Evolutionary conservation across 2,113 vertebrate species (phyloP).

Genomic region (Tyto alba): DNA sequence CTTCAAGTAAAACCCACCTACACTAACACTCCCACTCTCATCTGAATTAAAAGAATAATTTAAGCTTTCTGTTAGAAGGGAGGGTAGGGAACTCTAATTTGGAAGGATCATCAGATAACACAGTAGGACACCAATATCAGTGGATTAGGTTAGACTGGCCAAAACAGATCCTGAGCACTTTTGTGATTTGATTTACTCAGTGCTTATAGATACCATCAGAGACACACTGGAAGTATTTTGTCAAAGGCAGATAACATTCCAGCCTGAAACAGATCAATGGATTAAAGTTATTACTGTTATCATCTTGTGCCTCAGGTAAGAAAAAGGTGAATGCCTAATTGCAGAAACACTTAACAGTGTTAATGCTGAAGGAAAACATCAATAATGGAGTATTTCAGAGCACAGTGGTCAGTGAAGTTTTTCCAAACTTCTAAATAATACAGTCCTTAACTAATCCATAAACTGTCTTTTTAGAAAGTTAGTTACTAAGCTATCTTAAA

Average conservation of each 20-base stretch:
- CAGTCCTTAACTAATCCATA: neutral
- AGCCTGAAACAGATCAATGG: neutral
- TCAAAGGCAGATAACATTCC: neutral
- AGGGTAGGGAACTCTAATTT: neutral
- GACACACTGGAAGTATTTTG: neutral
- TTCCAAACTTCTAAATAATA: neutral
- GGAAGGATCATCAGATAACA: neutral
- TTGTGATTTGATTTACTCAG: neutral
- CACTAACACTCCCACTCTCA: neutral
- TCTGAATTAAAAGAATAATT: neutral
- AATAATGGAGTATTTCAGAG: neutral
- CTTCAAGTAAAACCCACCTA: neutral
- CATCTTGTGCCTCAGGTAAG: neutral
- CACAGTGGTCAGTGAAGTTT: neutral
- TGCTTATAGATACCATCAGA: neutral
- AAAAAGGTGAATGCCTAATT: neutral
- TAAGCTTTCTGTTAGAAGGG: neutral
- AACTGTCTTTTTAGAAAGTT: neutral
- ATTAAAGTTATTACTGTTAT: neutral
- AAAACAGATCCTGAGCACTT: neutral
- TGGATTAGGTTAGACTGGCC: neutral
- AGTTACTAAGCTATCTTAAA: neutral
- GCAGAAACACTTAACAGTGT: neutral
- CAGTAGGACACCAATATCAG: neutral
- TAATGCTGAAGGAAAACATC: neutral